Base-by-base conservation (phyloP, 2,113 vertebrate genomes). In the Uropsilus gracilis region DNA sequence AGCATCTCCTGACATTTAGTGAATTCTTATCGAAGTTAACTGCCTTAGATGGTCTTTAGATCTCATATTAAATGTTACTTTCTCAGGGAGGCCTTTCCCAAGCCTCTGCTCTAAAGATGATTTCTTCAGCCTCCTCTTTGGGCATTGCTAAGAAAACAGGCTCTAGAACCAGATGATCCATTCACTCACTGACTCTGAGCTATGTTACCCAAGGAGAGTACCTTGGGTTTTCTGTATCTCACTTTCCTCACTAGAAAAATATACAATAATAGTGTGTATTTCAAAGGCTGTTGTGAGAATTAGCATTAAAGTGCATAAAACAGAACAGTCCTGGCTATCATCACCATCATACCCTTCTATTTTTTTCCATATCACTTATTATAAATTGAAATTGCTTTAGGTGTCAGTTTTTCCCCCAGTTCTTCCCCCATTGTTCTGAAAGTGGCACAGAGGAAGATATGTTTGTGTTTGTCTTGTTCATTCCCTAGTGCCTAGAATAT, bases 31-130 rank as follows among this genome's bases (percentile, higher is more conserved):
- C 63, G 73, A 50, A 68, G n/a, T 34, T 89, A 48, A 68, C 66
- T 86, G 73, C 44, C 28, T 92, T 91, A 86, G 26, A 73, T 66
- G 12, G 14, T 86, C 39, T 93, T 82, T 66, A 80, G 10, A 42
- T 83, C 30, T 72, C 59, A 93, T 75, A 91, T 89, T 83, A 95
- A 90, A 89, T 89, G 30, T 77, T 66, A 73, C 37, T 92, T 95
- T 26, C 17, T 86, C 28, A 82, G 55, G 73, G 44, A 71, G 63
- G 2, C 3, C 24, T 75, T 93, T 88, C 18, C 64, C 71, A n/a
- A 73, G 61, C 7, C 68, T 64, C 17, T 77, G 32, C 46, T 81
- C 28, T 88, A 55, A 71, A 87, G 61, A 88, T 81, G 26, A 63
- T 86, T 94, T 88, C 34, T 81, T 12, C 59, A 88, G 39, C 59